phyloP scores from a whole-genome alignment of 2,797 vertebrate genomes.

The Phyllotis vaccarum region DNA sequence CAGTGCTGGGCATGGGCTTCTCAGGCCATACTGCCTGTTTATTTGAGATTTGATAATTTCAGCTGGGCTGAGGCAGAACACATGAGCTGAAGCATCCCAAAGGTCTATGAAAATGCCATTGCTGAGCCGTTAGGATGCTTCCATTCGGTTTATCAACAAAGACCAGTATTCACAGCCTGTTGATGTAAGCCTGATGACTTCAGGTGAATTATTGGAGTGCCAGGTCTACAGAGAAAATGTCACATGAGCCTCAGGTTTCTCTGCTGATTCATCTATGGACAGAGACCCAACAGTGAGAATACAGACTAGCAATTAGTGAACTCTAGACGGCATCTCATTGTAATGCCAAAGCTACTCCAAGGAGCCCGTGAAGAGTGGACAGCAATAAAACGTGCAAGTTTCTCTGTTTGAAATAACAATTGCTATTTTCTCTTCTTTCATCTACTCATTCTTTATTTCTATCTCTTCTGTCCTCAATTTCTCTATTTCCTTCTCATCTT shows the following conservation, averaged over 20 bases:
- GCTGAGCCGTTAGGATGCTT: not conserved
- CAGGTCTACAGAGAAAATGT: slow-evolving; percentile 40
- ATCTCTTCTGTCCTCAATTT: not conserved
- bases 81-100: not conserved
- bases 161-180: not conserved
- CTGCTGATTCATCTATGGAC: slow-evolving; percentile 61
- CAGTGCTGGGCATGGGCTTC: not conserved
- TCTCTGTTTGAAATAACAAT: slow-evolving; percentile 38
- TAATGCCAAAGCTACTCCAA: slow-evolving; percentile 5
- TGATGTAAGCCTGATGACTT: not conserved
- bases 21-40: not conserved
- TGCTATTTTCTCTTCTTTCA: slow-evolving; percentile 10
- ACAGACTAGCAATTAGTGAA: slow-evolving; percentile 50
- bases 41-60: slow-evolving; percentile 15
- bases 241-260: not conserved
- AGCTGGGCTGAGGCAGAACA: not conserved
- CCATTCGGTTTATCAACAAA: slow-evolving; percentile 14
- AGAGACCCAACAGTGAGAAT: slow-evolving; percentile 2
- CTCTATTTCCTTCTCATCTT: no score
- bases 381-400: not conserved
- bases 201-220: slow-evolving; percentile 19
- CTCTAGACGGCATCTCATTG: slow-evolving; percentile 17
- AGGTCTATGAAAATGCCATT: slow-evolving; percentile 2
- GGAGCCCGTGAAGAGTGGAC: not conserved
- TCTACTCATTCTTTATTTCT: not conserved